Conservation (phyloP, 2,888 invertebrate genomes). For the Xanthia icteritia region DNA sequence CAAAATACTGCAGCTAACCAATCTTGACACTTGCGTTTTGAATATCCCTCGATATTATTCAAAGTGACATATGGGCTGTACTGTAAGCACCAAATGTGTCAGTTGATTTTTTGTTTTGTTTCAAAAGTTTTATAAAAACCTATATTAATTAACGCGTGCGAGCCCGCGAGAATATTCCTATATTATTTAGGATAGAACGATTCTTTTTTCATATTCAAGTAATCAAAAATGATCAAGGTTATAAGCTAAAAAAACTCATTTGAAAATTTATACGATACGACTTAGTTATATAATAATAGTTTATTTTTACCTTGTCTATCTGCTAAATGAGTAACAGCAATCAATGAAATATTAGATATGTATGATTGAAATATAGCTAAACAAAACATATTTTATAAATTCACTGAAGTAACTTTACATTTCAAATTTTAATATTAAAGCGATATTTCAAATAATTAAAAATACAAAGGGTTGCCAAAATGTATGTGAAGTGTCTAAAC, state of each 20-base stretch:
- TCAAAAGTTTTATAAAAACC: background rate
- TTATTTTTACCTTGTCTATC: background rate
- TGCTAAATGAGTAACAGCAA: background rate
- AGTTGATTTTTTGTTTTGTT: slow-evolving; percentile 44
- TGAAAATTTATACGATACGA: background rate
- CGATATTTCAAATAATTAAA: background rate
- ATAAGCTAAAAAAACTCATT: background rate
- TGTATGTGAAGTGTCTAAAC: slow-evolving; percentile 61
- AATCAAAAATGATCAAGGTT: background rate
- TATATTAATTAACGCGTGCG: background rate
- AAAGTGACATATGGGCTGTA: slow-evolving; percentile 70
- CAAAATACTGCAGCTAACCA: slow-evolving; percentile 74
- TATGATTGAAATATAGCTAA: background rate
- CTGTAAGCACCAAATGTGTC: slow-evolving; percentile 64
- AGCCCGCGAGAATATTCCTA: background rate
- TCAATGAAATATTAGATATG: background rate
- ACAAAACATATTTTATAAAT: background rate
- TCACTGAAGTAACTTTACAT: background rate
- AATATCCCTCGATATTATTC: slow-evolving; percentile 75
- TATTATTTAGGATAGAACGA: background rate
- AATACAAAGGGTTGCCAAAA: background rate
- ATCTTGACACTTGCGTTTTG: slow-evolving; percentile 84
- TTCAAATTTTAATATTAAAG: background rate
- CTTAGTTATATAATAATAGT: too few relatives aligned
- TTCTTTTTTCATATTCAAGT: background rate